A percentile compares a stretch with the other conserved stretches of the same genome.
Conservation (phyloP, 2,113 vertebrate genomes). For the Nipponia nippon region DNA sequence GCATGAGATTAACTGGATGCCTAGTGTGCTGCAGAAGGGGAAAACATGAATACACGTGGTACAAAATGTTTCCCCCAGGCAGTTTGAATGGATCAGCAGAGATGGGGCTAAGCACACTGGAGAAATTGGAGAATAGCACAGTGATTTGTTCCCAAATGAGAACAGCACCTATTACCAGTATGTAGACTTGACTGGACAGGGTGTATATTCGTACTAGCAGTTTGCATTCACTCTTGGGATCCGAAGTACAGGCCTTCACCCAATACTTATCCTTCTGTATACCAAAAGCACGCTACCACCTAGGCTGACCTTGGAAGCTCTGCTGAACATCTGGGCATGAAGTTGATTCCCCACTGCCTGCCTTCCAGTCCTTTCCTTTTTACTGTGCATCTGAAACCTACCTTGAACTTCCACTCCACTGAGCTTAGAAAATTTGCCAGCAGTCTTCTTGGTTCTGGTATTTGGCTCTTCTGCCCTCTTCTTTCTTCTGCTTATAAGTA, state of each 20-base stretch:
- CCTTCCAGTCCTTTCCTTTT: neutral
- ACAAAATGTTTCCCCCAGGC: neutral
- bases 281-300: neutral
- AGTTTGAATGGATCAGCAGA: neutral
- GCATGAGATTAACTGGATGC: neutral
- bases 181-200: neutral
- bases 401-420: neutral
- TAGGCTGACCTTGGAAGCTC: neutral
- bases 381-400: neutral
- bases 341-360: neutral
- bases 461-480: neutral
- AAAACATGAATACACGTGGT: neutral
- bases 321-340: neutral
- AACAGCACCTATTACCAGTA: neutral
- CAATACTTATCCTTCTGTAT: neutral
- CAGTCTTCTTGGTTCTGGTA: neutral
- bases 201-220: accelerated
- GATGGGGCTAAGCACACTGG: neutral
- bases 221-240: neutral
- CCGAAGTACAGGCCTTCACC: neutral
- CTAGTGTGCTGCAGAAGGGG: neutral
- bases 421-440: neutral
- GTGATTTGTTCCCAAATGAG: neutral
- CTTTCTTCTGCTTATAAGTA: neutral
- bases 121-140: neutral